A percentile compares a stretch with the other conserved stretches of the same genome.
Evolutionary conservation across 2,888 invertebrate species (phyloP).

Genomic region (Phaonia tiefii): DNA sequence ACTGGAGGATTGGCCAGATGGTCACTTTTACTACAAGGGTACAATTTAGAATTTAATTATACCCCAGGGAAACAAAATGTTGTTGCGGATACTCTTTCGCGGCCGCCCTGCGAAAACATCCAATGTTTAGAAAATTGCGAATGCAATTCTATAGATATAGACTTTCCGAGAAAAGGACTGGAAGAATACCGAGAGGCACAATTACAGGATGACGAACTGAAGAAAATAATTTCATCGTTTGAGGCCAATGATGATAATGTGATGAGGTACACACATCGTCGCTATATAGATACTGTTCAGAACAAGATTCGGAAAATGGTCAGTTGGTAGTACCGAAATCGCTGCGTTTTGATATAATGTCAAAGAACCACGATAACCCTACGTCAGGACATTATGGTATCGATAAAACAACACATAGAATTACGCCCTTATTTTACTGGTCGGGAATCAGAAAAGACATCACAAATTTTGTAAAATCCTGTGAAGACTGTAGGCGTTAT

Average conservation of each 20-base stretch:
- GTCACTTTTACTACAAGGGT: too few species aligned
- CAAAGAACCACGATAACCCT: slow-evolving; percentile 37
- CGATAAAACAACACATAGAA: slow-evolving; percentile 33
- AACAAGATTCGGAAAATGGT: slow-evolving; percentile 43
- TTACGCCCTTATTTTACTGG: slow-evolving; percentile 40
- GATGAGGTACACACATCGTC: slow-evolving; percentile 36
- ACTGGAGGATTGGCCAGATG: too few species aligned
- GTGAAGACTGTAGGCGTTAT: slow-evolving; percentile 31
- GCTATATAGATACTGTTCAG: slow-evolving; percentile 27
- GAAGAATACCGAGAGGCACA: slow-evolving; percentile 50
- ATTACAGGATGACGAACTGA: slow-evolving; percentile 66
- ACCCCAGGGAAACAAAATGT: too few species aligned
- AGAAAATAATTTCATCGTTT: slow-evolving; percentile 32
- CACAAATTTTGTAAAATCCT: slow-evolving; percentile 32
- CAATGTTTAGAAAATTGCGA: too few species aligned
- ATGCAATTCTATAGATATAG: slow-evolving; percentile 31
- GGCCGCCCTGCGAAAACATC: too few species aligned
- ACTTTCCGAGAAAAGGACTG: slow-evolving; percentile 48
- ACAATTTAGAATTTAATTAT: too few species aligned
- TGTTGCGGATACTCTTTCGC: too few species aligned
- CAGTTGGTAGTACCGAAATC: slow-evolving; percentile 34
- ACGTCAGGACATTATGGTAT: slow-evolving; percentile 49
- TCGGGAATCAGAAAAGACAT: slow-evolving; percentile 31
- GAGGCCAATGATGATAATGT: slow-evolving; percentile 39
- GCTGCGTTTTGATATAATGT: slow-evolving; percentile 21